phyloP scores from a whole-genome alignment of 2,113 vertebrate genomes.

The Eretmochelys imbricata region DNA sequence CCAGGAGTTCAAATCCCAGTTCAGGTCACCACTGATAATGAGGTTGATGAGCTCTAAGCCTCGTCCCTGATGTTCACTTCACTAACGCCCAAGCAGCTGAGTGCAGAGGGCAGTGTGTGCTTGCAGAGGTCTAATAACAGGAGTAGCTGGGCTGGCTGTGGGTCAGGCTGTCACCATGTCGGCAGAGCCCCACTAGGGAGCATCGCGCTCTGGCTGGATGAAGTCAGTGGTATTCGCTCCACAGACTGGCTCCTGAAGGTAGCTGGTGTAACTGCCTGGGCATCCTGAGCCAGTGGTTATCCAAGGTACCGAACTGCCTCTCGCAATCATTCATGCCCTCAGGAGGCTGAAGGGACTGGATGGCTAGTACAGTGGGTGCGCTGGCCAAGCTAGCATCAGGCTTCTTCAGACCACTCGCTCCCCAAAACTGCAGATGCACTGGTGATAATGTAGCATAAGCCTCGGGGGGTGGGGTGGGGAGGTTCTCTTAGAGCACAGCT shows the following conservation, averaged over 20 bases:
- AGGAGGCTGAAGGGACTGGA: neutral
- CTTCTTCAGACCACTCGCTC: neutral
- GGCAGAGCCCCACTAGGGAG: neutral
- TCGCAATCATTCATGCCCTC: neutral
- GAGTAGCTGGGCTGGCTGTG: neutral
- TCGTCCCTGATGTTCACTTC: neutral
- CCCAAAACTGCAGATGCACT: neutral
- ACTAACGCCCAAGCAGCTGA: neutral
- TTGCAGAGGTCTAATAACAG: neutral
- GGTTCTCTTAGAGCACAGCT: rapidly evolving
- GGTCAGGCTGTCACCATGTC: neutral
- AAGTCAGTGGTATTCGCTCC: rapidly evolving
- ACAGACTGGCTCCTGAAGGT: neutral
- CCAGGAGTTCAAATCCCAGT: rapidly evolving
- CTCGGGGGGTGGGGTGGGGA: neutral
- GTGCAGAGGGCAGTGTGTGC: neutral
- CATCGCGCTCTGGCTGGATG: neutral
- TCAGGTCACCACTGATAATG: rapidly evolving
- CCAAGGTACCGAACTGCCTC: neutral
- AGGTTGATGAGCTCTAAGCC: rapidly evolving
- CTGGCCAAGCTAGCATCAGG: neutral
- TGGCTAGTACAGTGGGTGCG: neutral
- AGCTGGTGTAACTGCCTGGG: neutral
- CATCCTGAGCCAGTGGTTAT: neutral
- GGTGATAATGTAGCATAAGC: neutral